Conservation (phyloP, 2,888 invertebrate genomes). For the Epiblema foenella region DNA sequence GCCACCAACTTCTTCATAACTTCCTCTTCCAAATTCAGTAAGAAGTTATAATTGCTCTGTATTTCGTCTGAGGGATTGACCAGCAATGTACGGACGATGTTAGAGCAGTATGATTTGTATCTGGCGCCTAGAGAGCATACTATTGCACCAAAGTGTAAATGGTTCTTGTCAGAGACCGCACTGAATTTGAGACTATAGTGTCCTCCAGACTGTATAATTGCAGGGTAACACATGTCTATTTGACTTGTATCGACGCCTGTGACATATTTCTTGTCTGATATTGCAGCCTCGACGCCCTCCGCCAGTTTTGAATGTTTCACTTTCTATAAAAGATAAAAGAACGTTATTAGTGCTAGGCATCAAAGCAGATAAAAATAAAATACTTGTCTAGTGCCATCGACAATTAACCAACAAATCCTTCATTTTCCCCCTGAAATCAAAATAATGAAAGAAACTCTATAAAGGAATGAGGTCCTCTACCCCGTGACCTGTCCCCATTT, state of each 20-base stretch:
- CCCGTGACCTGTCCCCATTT: too few relatives aligned
- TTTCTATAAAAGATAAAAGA: constrained; percentile 86
- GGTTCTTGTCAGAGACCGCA: constrained; percentile 96
- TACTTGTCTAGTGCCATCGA: too few relatives aligned
- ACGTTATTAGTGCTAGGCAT: too few relatives aligned
- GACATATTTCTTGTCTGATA: constrained; percentile 98
- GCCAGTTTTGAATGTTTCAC: constrained; percentile 97
- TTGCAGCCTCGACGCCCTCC: constrained; percentile 96
- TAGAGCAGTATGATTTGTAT: constrained; percentile 99
- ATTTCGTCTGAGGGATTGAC: constrained; percentile 94
- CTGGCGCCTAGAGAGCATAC: constrained; percentile 97
- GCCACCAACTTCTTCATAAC: constrained; percentile 93
- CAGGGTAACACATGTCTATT: constrained; percentile 98
- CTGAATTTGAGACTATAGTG: constrained; percentile 98
- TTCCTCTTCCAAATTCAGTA: constrained; percentile 95
- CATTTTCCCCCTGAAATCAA: too few relatives aligned
- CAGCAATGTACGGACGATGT: constrained; percentile 97
- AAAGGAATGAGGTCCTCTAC: too few relatives aligned
- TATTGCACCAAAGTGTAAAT: constrained; percentile 97
- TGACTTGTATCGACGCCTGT: constrained; percentile 94
- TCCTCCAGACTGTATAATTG: constrained; percentile 99
- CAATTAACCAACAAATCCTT: too few relatives aligned
- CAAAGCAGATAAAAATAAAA: too few relatives aligned
- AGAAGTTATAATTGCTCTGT: constrained; percentile 96
- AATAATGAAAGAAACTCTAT: too few relatives aligned